Evolutionary conservation across 2,797 vertebrate species (phyloP).

Genomic region (Danio aesculapii): DNA sequence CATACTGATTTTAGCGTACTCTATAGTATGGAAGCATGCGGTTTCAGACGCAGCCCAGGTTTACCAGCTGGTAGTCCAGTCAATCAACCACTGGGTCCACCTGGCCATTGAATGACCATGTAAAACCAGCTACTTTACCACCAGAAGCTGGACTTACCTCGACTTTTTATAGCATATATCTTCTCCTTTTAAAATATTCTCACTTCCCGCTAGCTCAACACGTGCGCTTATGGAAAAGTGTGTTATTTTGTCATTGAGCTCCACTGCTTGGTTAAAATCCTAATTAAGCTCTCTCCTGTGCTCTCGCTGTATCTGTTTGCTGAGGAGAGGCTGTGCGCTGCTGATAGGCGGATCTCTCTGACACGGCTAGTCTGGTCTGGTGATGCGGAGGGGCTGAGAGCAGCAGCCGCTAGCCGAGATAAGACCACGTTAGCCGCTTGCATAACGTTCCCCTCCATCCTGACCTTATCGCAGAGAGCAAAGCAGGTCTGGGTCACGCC

Average conservation of each 20-base stretch:
- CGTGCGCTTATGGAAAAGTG: conserved; percentile 32
- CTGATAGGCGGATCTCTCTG: conserved; percentile 89
- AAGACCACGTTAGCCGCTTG: conserved; percentile 76
- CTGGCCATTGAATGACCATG: background rate
- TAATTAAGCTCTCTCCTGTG: conserved; percentile 87
- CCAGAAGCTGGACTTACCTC: background rate
- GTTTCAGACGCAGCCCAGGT: too few species aligned
- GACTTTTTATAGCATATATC: background rate
- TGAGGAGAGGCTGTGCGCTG: conserved; percentile 80
- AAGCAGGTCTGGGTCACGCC: conserved; percentile 82
- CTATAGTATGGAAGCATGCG: too few species aligned
- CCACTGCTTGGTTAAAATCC: conserved; percentile 77
- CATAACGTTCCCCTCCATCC: conserved; percentile 75
- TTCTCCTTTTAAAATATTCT: conserved; percentile 20
- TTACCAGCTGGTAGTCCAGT: background rate
- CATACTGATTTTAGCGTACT: too few species aligned
- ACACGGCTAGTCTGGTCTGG: conserved; percentile 78
- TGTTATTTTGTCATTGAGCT: conserved; percentile 52
- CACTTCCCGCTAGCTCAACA: conserved; percentile 27
- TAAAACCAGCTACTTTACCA: background rate
- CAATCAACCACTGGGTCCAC: background rate
- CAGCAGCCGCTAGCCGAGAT: conserved; percentile 80
- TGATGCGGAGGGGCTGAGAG: conserved; percentile 74
- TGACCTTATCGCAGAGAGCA: conserved; percentile 86
- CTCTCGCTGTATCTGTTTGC: conserved; percentile 84